These are phyloP conservation scores for Procavia capensis DNA, from an alignment of 2,113 vertebrate species.

Conservation along the genomic window DNA sequence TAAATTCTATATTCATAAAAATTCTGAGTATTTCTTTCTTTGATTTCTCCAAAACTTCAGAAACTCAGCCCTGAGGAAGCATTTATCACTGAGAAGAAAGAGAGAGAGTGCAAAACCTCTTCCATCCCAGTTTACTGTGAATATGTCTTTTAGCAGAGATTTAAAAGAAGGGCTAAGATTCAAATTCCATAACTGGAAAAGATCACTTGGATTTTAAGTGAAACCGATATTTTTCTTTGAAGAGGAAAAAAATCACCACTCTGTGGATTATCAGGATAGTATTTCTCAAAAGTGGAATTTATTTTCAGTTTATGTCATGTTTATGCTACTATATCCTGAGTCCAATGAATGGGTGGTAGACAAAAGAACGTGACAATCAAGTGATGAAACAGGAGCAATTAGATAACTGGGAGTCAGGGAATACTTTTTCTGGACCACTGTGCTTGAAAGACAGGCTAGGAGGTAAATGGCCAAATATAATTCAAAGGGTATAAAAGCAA, in stretches of 20 bases:
- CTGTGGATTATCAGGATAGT: neutral
- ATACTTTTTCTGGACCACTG: neutral
- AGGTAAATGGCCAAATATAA: neutral
- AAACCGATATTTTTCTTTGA: constrained; percentile 2
- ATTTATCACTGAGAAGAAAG: neutral
- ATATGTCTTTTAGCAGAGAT: neutral
- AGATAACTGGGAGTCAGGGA: constrained; percentile 7
- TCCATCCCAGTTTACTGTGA: neutral
- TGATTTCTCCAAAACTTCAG: neutral
- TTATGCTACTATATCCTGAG: neutral
- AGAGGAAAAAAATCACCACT: neutral
- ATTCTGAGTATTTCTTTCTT: neutral
- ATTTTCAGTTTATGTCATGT: neutral
- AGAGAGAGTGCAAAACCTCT: neutral
- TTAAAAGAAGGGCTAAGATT: constrained; percentile 49
- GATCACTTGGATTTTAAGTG: neutral
- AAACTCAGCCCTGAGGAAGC: neutral
- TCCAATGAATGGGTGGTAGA: neutral
- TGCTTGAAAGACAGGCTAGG: neutral
- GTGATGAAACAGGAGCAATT: neutral
- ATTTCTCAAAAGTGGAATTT: neutral
- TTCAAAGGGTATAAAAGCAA: neutral
- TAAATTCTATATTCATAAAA: neutral
- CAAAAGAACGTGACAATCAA: neutral
- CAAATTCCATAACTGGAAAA: neutral